These are phyloP conservation scores for Drosophila mauritiana DNA, from an alignment of 1,140 invertebrate species.

Conservation along the genomic window DNA sequence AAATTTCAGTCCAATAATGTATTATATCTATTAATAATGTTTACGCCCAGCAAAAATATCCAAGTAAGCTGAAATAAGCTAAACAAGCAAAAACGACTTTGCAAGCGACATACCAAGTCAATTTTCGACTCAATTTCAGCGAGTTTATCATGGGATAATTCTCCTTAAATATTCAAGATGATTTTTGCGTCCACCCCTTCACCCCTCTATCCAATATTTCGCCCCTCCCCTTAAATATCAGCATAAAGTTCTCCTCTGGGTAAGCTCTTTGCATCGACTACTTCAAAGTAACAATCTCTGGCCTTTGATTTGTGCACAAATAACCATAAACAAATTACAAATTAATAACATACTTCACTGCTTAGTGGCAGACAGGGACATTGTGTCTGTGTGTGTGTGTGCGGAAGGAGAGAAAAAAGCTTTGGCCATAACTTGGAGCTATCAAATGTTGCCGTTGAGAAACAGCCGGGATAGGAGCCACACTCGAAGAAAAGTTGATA, in stretches of 20 bases:
- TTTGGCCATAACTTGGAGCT: conserved; percentile 71
- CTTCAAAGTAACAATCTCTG: conserved; percentile 77
- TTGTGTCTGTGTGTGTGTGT: neutral
- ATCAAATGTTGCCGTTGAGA: conserved; percentile 74
- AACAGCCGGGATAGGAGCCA: conserved; percentile 52
- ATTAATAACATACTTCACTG: conserved; percentile 81
- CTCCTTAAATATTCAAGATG: conserved; percentile 45
- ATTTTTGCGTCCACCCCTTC: conserved; percentile 9
- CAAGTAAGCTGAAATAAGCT: neutral
- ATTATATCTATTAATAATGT: neutral
- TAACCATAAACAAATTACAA: conserved; percentile 81
- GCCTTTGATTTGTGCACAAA: conserved; percentile 81
- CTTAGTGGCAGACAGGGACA: conserved; percentile 47
- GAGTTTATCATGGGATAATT: conserved; percentile 45
- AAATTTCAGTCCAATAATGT: neutral
- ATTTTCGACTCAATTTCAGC: conserved; percentile 42
- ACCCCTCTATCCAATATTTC: neutral
- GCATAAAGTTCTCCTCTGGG: conserved; percentile 43
- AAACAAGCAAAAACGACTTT: conserved; percentile 16
- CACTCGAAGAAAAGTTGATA: conserved; percentile 13
- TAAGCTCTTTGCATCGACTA: conserved; percentile 46
- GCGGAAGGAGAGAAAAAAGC: neutral
- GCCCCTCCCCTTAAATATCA: conserved; percentile 1
- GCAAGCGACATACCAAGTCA: conserved; percentile 25
- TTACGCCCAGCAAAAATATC: conserved; percentile 11